Evolutionary conservation across 2,113 vertebrate genomes (phyloP).

Genomic region (Craseonycteris thonglongyai): DNA sequence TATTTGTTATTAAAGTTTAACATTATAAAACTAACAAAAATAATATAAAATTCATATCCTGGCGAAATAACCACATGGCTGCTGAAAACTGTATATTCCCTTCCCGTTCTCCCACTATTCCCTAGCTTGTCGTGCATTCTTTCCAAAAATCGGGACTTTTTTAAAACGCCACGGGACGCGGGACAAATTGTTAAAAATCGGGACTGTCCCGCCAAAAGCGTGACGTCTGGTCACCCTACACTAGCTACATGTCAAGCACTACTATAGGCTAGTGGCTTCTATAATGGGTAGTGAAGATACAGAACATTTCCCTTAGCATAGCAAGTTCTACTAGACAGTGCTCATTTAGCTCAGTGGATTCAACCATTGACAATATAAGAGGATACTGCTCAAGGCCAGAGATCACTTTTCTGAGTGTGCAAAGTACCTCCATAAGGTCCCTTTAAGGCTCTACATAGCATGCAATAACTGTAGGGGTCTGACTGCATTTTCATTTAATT

Average conservation of each 20-base stretch:
- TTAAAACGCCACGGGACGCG: no score
- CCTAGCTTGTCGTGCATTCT: no score
- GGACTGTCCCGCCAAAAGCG: no score
- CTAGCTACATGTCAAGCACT: background rate
- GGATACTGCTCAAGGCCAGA: background rate
- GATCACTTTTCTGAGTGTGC: background rate
- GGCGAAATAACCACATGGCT: no score
- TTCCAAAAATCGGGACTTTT: no score
- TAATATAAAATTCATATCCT: no score
- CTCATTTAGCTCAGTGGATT: background rate
- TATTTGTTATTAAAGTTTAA: no score
- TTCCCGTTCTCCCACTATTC: no score
- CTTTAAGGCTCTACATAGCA: background rate
- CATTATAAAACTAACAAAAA: no score
- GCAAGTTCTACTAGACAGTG: background rate
- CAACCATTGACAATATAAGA: background rate
- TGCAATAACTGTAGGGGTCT: background rate
- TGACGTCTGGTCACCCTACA: no score
- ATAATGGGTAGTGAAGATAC: background rate
- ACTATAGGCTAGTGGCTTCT: background rate
- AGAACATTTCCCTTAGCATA: background rate
- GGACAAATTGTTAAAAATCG: no score
- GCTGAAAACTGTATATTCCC: no score
- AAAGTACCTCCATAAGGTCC: background rate
- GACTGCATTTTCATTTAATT: background rate